Evolutionary conservation across 2,797 vertebrate species (phyloP).

Genomic region (Silurus aristotelis): DNA sequence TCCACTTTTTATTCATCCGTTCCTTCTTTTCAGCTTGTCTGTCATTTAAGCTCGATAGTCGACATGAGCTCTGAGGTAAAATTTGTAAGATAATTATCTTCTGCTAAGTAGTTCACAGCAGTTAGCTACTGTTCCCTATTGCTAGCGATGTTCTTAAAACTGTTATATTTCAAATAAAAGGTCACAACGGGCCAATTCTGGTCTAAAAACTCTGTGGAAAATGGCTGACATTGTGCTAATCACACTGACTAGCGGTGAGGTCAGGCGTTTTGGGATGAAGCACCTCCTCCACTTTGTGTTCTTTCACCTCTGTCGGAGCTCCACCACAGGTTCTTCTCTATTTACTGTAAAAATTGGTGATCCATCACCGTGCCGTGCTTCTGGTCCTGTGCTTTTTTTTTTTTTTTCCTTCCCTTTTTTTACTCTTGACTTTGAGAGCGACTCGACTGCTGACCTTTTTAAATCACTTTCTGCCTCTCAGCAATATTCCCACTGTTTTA

Average conservation of each 20-base stretch:
- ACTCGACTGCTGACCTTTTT: slow-evolving; percentile 28
- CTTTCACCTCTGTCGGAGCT: background rate
- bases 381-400: background rate
- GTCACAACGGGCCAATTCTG: too few relatives aligned
- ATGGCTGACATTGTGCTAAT: background rate
- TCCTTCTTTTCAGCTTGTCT: background rate
- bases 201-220: background rate
- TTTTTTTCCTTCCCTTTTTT: background rate
- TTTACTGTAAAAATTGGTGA: slow-evolving; percentile 26
- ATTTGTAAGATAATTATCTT: background rate
- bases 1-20: background rate
- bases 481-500: slow-evolving; percentile 28
- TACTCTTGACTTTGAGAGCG: slow-evolving; percentile 5
- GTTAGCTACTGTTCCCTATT: too few relatives aligned
- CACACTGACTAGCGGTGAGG: background rate
- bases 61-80: background rate
- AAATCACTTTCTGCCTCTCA: slow-evolving; percentile 30
- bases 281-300: background rate
- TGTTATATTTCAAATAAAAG: too few relatives aligned
- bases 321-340: slow-evolving; percentile 9
- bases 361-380: slow-evolving; percentile 24
- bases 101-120: too few relatives aligned
- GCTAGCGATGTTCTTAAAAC: too few relatives aligned
- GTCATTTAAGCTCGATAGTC: background rate
- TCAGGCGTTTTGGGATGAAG: background rate